These are phyloP conservation scores for Hirtodrosophila cameraria DNA, from an alignment of 2,888 invertebrate species.

Conservation along the genomic window DNA sequence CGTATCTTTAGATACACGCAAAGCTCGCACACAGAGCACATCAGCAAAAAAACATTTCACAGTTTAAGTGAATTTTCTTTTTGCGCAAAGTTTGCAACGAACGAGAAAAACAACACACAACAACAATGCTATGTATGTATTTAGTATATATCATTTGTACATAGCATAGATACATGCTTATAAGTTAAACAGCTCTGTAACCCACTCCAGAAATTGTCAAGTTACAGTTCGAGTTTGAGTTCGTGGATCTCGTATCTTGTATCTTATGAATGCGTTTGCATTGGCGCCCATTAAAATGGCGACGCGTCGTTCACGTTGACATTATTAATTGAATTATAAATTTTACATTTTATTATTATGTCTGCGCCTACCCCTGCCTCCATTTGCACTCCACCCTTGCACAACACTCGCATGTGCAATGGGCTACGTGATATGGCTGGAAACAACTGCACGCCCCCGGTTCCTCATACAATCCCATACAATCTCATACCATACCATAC, in stretches of 20 bases:
- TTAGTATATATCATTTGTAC: neutral
- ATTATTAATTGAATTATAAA: slow-evolving; percentile 84
- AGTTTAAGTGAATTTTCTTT: slow-evolving; percentile 32
- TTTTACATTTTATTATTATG: slow-evolving; percentile 79
- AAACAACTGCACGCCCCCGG: slow-evolving; percentile 25
- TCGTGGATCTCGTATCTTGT: slow-evolving; percentile 11
- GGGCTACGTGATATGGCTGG: slow-evolving; percentile 76
- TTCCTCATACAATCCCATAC: slow-evolving; percentile 3
- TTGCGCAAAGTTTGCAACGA: slow-evolving; percentile 4
- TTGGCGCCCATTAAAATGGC: slow-evolving; percentile 31
- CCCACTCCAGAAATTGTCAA: too few relatives aligned
- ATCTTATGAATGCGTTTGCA: slow-evolving; percentile 5
- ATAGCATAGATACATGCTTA: neutral
- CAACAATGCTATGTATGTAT: neutral
- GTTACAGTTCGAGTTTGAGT: slow-evolving; percentile 3
- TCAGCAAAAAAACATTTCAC: slow-evolving; percentile 20
- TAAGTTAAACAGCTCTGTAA: slow-evolving; percentile 19
- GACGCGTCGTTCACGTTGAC: slow-evolving; percentile 55
- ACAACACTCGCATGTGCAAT: slow-evolving; percentile 27
- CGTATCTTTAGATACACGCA: slow-evolving; percentile 49
- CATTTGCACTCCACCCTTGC: neutral
- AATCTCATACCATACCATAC: neutral
- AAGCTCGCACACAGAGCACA: too few relatives aligned
- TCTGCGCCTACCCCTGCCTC: slow-evolving; percentile 13
- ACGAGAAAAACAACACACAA: slow-evolving; percentile 8